These are phyloP conservation scores for Myotis yumanensis DNA, from an alignment of 2,113 vertebrate species.

Conservation along the genomic window DNA sequence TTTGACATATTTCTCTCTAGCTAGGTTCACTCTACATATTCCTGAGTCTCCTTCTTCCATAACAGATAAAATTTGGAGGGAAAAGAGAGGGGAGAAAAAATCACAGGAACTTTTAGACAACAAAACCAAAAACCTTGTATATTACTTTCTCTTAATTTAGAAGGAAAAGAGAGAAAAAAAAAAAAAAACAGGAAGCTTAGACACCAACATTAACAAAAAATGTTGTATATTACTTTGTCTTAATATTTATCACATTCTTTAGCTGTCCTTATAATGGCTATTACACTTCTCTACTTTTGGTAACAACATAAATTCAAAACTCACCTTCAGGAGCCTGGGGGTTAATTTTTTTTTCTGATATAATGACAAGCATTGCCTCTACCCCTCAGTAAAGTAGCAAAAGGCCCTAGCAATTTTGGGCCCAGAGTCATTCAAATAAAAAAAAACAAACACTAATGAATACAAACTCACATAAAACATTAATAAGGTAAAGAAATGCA, in stretches of 20 bases:
- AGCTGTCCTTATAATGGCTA: not conserved
- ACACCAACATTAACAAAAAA: not conserved
- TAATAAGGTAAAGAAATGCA: not conserved
- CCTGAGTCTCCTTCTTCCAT: not conserved
- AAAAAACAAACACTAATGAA: not conserved
- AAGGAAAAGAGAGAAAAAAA: not conserved
- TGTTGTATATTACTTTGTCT: not conserved
- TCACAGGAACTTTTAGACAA: not conserved
- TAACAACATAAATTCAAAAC: not conserved
- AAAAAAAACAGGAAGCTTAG: not conserved
- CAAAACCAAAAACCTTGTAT: not conserved
- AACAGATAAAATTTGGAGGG: not conserved
- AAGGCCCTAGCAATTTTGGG: not conserved
- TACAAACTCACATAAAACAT: not conserved
- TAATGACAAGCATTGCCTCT: not conserved
- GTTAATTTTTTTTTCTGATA: not conserved
- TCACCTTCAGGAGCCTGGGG: not conserved
- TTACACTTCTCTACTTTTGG: not conserved
- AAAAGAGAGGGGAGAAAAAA: not conserved
- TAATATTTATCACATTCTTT: not conserved
- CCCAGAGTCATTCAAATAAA: not conserved
- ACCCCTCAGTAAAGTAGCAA: not conserved
- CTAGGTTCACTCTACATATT: not conserved
- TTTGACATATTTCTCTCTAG: not conserved
- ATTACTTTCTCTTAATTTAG: not conserved